Conservation (phyloP, 2,888 invertebrate genomes). For the Leucozona laternaria region DNA sequence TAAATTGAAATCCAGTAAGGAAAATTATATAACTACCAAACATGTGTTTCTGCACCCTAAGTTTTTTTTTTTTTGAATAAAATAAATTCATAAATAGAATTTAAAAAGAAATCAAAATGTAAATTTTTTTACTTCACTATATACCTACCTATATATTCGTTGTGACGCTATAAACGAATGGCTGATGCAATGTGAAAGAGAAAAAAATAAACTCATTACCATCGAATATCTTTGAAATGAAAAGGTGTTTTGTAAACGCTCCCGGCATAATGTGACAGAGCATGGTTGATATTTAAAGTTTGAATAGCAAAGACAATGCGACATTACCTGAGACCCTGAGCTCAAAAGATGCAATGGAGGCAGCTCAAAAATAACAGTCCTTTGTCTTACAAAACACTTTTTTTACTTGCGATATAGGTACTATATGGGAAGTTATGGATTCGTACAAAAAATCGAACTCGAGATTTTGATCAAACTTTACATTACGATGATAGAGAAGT, state of each 20-base stretch:
- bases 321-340: too few relatives aligned
- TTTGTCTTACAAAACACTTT: background rate
- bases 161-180: slow-evolving; percentile 17
- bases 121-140: slow-evolving; percentile 39
- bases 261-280: slow-evolving; percentile 30
- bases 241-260: slow-evolving; percentile 37
- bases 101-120: slow-evolving; percentile 69
- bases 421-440: too few relatives aligned
- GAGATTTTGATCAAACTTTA: too few relatives aligned
- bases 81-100: slow-evolving; percentile 48
- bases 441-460: too few relatives aligned
- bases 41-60: background rate
- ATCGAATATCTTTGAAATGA: slow-evolving; percentile 44
- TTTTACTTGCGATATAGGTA: too few relatives aligned
- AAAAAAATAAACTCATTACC: slow-evolving; percentile 53
- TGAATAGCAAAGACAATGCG: background rate
- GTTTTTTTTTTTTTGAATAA: background rate
- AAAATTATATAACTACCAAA: background rate
- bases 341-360: background rate
- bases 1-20: too few relatives aligned
- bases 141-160: background rate
- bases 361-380: background rate
- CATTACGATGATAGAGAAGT: too few relatives aligned
- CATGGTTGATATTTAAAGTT: background rate
- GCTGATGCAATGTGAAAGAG: background rate